These are phyloP conservation scores for Phalangium opilio DNA, from an alignment of 2,888 invertebrate genomes.

Conservation along the genomic window DNA sequence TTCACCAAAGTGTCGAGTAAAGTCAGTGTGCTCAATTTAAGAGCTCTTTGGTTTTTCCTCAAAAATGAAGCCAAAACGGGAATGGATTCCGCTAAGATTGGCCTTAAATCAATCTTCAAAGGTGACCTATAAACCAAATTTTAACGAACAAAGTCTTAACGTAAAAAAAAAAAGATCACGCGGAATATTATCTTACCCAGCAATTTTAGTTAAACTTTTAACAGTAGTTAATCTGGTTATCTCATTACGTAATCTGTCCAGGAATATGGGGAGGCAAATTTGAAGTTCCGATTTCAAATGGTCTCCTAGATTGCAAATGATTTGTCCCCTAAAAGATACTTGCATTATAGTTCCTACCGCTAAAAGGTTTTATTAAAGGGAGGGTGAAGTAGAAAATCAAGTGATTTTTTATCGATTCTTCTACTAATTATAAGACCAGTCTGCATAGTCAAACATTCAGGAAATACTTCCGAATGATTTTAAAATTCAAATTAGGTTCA, in stretches of 20 bases:
- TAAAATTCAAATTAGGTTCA: no score
- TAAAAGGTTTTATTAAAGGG: no score
- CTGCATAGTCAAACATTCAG: no score
- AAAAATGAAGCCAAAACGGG: conserved; percentile 85
- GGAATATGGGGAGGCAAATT: conserved; percentile 78
- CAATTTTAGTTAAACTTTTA: conserved; percentile 85
- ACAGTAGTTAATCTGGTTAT: conserved; percentile 92
- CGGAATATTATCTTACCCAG: conserved; percentile 38
- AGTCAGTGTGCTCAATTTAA: conserved; percentile 77
- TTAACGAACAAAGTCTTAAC: neutral
- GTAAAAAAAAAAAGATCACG: conserved; percentile 3
- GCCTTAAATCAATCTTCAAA: conserved; percentile 61
- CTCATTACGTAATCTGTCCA: conserved; percentile 89
- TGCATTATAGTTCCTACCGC: neutral
- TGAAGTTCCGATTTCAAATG: conserved; percentile 56
- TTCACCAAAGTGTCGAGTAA: conserved; percentile 77
- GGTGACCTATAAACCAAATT: conserved; percentile 42
- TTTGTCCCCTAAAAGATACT: conserved; percentile 52
- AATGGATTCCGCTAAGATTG: conserved; percentile 71
- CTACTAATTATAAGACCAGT: no score
- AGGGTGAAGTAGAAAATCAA: no score
- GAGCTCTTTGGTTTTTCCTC: conserved; percentile 86
- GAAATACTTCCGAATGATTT: no score
- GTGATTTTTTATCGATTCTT: no score
- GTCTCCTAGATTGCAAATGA: conserved; percentile 82